Evolutionary conservation across 2,113 vertebrate genomes (phyloP).

Genomic region (Hippocampus barbouri): DNA sequence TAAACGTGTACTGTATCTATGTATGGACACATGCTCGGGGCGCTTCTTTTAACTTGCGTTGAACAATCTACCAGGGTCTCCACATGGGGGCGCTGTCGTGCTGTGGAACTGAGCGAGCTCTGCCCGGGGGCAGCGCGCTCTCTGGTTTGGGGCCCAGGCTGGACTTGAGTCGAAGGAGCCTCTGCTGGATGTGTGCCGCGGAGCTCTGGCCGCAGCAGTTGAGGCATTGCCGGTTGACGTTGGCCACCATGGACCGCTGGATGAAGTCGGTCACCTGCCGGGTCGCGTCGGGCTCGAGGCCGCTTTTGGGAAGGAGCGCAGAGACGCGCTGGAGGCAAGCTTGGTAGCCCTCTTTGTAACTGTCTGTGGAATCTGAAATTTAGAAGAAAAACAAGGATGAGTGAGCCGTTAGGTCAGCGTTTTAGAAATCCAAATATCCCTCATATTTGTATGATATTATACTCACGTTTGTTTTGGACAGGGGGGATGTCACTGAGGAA

Average conservation of each 20-base stretch:
- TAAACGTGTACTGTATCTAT: not conserved
- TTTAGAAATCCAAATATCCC: not conserved
- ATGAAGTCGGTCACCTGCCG: constrained; percentile 73
- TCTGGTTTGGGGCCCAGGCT: not conserved
- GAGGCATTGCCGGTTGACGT: constrained; percentile 42
- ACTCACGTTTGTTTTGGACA: constrained; percentile 68
- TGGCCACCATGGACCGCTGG: constrained; percentile 51
- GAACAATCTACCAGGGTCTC: constrained; percentile 78
- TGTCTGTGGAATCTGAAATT: constrained; percentile 58
- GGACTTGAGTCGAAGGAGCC: constrained; percentile 56
- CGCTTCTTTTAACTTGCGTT: too few species aligned
- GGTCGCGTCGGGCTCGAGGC: constrained; percentile 67
- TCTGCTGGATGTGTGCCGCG: constrained; percentile 55
- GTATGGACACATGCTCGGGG: not conserved
- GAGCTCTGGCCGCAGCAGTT: constrained; percentile 61
- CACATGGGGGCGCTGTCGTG: constrained; percentile 38
- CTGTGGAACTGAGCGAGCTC: constrained; percentile 20
- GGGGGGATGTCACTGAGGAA: constrained; percentile 78
- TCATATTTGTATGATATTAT: too few species aligned
- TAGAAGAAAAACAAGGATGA: too few species aligned
- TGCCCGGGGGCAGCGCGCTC: not conserved
- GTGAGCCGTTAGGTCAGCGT: not conserved
- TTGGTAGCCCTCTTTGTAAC: constrained; percentile 79
- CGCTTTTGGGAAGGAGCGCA: constrained; percentile 67
- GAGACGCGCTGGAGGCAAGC: constrained; percentile 78